phyloP scores from a whole-genome alignment of 2,888 invertebrate genomes.

The Ariolimax columbianus region DNA sequence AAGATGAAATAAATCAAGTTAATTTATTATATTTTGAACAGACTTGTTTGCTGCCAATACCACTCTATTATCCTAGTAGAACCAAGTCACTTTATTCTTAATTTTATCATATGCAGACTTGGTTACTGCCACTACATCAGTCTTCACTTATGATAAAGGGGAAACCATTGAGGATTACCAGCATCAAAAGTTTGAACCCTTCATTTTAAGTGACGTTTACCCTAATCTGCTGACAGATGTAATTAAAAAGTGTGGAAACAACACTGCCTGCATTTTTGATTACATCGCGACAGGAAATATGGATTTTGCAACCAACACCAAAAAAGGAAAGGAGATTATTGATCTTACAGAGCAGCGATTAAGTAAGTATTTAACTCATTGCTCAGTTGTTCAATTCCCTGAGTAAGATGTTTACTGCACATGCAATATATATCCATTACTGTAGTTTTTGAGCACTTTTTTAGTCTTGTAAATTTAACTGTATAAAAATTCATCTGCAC shows the following conservation, averaged over 20 bases:
- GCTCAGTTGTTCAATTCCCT: no score
- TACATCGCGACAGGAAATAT: conserved; percentile 53
- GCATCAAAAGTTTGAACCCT: conserved; percentile 49
- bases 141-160: conserved; percentile 53
- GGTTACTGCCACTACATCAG: conserved; percentile 38
- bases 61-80: no score
- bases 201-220: conserved; percentile 53
- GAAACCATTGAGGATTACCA: conserved; percentile 46
- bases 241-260: conserved; percentile 50
- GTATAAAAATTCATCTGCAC: no score
- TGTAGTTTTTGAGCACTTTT: no score
- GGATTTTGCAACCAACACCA: conserved; percentile 51
- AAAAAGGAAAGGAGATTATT: not conserved
- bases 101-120: no score
- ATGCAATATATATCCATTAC: no score
- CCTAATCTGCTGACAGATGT: conserved; percentile 19
- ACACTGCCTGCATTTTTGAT: conserved; percentile 58
- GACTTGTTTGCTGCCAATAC: no score
- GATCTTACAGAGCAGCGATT: not conserved
- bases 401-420: no score
- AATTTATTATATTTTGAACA: no score
- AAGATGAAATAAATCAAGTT: no score
- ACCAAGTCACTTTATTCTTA: no score
- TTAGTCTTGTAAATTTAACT: no score
- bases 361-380: not conserved